Evolutionary conservation across 2,113 vertebrate genomes (phyloP).

Genomic region (Neolamprologus modestus): DNA sequence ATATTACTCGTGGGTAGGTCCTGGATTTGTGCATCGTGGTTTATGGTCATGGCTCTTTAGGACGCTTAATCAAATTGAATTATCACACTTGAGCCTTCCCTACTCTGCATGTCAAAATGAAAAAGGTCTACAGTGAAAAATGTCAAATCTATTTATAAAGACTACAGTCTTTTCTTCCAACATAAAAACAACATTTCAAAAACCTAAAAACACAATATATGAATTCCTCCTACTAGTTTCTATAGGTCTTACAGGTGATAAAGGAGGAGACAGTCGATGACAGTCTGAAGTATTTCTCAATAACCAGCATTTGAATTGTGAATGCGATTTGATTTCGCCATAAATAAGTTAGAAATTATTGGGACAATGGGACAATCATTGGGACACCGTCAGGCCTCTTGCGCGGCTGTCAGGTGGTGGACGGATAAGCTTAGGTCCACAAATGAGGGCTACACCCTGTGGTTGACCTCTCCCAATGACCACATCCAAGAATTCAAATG

Average conservation of each 20-base stretch:
- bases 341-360: neutral
- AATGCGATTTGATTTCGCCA: neutral
- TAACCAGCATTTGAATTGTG: neutral
- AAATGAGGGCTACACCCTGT: slow-evolving; percentile 28
- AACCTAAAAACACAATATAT: neutral
- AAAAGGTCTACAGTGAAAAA: neutral
- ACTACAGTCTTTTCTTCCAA: neutral
- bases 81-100: neutral
- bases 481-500: slow-evolving; percentile 70
- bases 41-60: neutral
- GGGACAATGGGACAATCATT: neutral
- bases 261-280: neutral
- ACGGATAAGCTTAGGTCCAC: neutral
- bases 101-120: neutral
- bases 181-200: neutral
- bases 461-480: slow-evolving; percentile 25
- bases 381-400: neutral
- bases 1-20: neutral
- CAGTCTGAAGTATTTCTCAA: neutral
- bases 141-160: neutral
- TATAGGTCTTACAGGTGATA: neutral
- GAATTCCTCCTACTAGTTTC: neutral
- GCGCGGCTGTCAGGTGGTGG: neutral
- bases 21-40: neutral
- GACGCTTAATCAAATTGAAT: neutral